A percentile compares a stretch with the other conserved stretches of the same genome.
These are phyloP conservation scores for Paramormyrops kingsleyae DNA, from an alignment of 2,113 vertebrate genomes.

Conservation along the genomic window DNA sequence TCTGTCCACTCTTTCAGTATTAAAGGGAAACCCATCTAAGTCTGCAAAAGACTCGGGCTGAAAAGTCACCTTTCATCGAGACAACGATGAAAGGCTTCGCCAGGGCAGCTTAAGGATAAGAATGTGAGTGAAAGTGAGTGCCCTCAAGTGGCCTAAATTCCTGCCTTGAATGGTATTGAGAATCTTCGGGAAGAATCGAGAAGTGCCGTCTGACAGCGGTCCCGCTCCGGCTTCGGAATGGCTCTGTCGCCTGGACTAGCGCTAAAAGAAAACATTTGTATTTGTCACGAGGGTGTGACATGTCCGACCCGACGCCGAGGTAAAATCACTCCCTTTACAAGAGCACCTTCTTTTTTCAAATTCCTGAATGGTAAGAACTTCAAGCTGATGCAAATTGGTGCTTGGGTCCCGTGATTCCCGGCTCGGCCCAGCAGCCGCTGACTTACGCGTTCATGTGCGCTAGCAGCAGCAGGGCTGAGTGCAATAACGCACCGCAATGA, in stretches of 20 bases:
- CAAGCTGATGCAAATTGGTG: background rate
- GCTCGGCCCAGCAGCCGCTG: no score
- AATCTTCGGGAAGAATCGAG: background rate
- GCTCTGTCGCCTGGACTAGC: no score
- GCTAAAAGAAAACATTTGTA: background rate
- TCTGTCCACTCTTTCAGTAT: background rate
- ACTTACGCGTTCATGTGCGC: background rate
- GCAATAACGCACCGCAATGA: background rate
- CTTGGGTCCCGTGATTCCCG: background rate
- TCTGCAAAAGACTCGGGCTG: background rate
- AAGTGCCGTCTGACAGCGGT: background rate
- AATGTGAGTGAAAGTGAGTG: background rate
- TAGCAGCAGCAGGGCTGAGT: background rate
- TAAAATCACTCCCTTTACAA: background rate
- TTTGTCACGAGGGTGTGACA: background rate
- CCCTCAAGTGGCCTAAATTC: background rate
- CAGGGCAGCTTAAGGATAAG: background rate
- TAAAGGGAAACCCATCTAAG: background rate
- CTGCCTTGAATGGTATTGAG: background rate
- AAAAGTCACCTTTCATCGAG: background rate
- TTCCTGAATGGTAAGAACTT: background rate
- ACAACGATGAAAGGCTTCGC: background rate
- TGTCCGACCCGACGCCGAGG: background rate
- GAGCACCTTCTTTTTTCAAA: background rate
- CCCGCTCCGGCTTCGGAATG: background rate